Base-by-base conservation (phyloP, 2,888 invertebrate species). In the Apodemia zela region DNA sequence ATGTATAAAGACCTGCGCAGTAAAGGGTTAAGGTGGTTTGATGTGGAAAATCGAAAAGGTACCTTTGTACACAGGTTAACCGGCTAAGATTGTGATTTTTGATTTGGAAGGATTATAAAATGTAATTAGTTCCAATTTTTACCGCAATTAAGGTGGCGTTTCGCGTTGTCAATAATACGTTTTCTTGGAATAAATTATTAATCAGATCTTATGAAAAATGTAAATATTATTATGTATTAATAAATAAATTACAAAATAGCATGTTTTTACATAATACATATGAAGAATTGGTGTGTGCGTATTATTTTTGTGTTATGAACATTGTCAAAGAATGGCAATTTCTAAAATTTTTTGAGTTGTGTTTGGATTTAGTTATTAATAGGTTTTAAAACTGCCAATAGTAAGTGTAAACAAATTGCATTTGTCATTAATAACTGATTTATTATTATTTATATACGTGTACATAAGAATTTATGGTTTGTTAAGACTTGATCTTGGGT, bases 1-100 rank as follows among this genome's bases (percentile, higher is more conserved):
- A 85, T 87, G 88, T 89, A 88, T 86, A 86, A 78, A 71, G 87
- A 78, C 90, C 89, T 91, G 90, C 90, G 90, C 90, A 90, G 86
- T 87, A 89, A 89, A 90, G 89, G 90, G 90, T 89, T 89, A 84
- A 87, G 75, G 66, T 65, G 68, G 62, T 71, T 61, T 64, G 68
- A 78, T 13, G 63, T 78, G 69, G 57, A 72, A 45, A 59, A 74
- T 64, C 79, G 69, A 35, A 67, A 62, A 68, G 25, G 5, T 8
- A 4, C 2, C 17, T 63, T 17, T 8, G 15, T 49, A 10, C 11
- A 15, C n/a, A 10, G 35, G 17, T 42, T 18, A 29, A 21, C 17
- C 49, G 4, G 21, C 21, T 33, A 8, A 51, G 8, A 8, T 13
- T 15, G 29, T 3, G 38, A 54, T 61, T 62, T 62, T 58, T 2